Conservation (phyloP, 1,140 invertebrate genomes). For the Ceratitis capitata region DNA sequence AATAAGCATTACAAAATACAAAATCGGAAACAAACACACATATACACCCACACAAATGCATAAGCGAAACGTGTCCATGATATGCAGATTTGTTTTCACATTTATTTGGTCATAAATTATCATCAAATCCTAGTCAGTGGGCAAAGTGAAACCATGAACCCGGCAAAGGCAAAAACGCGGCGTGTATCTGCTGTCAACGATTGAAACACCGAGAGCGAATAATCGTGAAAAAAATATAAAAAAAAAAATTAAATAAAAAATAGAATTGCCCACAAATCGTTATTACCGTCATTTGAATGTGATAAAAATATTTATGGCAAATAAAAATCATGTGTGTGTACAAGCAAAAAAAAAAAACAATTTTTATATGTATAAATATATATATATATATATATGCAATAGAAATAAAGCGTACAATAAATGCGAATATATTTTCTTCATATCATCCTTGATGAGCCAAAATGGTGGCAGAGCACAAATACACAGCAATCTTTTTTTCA, state of each 20-base stretch:
- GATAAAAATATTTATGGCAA: conserved; percentile 39
- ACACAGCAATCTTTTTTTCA: too few species aligned
- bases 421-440: background rate
- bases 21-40: background rate
- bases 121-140: conserved; percentile 38
- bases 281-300: conserved; percentile 38
- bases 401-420: background rate
- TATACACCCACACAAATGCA: background rate
- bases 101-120: conserved; percentile 39
- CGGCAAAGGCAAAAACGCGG: background rate
- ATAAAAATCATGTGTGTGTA: conserved; percentile 28
- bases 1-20: background rate
- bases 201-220: background rate
- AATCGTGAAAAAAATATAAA: background rate
- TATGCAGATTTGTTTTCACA: conserved; percentile 37
- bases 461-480: background rate
- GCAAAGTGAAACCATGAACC: too few species aligned
- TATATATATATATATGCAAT: too few species aligned
- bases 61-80: conserved; percentile 22
- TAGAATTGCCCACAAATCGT: conserved; percentile 29
- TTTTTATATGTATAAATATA: too few species aligned
- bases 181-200: background rate
- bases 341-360: background rate
- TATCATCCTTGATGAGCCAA: background rate
- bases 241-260: background rate